These are phyloP conservation scores for Sitodiplosis mosellana DNA, from an alignment of 1,140 invertebrate genomes.

Conservation along the genomic window DNA sequence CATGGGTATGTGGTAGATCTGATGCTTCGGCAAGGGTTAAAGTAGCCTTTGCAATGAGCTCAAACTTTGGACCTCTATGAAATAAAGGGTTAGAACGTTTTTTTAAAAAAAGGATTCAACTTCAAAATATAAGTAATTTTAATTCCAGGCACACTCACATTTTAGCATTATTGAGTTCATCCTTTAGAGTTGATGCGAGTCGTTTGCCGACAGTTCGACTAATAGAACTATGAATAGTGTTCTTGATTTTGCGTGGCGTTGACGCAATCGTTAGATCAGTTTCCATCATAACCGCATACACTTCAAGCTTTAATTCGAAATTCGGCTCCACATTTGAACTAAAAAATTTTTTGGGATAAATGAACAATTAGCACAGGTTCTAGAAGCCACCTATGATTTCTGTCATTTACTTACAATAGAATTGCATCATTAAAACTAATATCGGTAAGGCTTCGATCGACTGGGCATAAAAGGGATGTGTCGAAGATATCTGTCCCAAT, in stretches of 20 bases:
- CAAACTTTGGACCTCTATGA: conserved; percentile 44
- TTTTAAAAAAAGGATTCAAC: conserved; percentile 1
- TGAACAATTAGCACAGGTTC: too few species aligned
- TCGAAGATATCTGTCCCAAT: conserved; percentile 51
- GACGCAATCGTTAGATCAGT: conserved; percentile 49
- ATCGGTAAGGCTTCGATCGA: conserved; percentile 50
- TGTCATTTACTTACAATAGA: conserved; percentile 40
- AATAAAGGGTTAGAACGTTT: not conserved
- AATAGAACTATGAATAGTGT: conserved; percentile 48
- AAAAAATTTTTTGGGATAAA: too few species aligned
- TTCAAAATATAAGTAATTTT: not conserved
- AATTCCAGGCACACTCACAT: conserved; percentile 18
- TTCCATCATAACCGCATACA: conserved; percentile 47
- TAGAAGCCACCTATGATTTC: too few species aligned
- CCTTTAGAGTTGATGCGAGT: conserved; percentile 32
- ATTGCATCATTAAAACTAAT: conserved; percentile 49
- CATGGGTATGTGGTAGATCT: conserved; percentile 33
- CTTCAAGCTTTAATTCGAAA: conserved; percentile 44
- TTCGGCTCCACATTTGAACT: conserved; percentile 42
- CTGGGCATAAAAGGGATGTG: conserved; percentile 42
- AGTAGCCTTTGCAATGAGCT: conserved; percentile 43
- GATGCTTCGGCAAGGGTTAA: conserved; percentile 39
- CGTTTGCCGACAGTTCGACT: conserved; percentile 47
- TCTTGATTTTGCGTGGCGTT: conserved; percentile 44
- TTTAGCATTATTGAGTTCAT: conserved; percentile 31